Evolutionary conservation across 2,888 invertebrate species (phyloP).

Genomic region (Epinotia brunnichana): DNA sequence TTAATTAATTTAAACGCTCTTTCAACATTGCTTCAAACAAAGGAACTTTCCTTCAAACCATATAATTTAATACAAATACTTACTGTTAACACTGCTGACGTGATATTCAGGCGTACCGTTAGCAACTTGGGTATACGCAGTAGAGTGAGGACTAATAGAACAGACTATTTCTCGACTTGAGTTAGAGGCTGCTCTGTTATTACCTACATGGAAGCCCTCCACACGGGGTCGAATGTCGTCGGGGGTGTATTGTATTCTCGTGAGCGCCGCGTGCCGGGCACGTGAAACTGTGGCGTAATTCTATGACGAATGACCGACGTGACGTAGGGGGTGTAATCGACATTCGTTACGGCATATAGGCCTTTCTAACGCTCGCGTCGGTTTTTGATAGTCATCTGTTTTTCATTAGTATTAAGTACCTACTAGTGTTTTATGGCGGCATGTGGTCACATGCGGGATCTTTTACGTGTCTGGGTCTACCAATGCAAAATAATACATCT

Average conservation of each 20-base stretch:
- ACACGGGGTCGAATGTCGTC: constrained; percentile 17
- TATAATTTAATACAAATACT: constrained; percentile 20
- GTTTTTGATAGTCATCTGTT: constrained; percentile 29
- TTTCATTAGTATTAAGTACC: constrained; percentile 28
- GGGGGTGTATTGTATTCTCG: constrained; percentile 33
- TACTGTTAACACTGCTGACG: constrained; percentile 1
- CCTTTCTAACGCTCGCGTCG: constrained; percentile 5
- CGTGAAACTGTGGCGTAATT: constrained; percentile 41
- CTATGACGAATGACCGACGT: constrained; percentile 21
- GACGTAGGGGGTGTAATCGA: constrained; percentile 36
- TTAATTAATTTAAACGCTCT: constrained; percentile 24
- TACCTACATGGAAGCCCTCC: constrained; percentile 15
- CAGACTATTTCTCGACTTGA: constrained; percentile 9
- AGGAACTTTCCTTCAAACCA: constrained; percentile 17
- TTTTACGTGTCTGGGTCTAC: constrained; percentile 3
- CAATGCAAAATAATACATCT: constrained; percentile 8
- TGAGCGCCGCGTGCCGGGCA: constrained; percentile 48
- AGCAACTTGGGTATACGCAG: background rate
- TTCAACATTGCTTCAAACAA: constrained; percentile 22
- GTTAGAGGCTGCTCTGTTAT: constrained; percentile 5
- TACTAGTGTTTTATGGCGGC: constrained; percentile 26
- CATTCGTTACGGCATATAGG: constrained; percentile 13
- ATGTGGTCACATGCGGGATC: constrained; percentile 23
- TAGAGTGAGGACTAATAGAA: constrained; percentile 2
- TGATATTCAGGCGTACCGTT: constrained; percentile 5